phyloP scores from a whole-genome alignment of 2,113 vertebrate species.

The Guaruba guarouba region DNA sequence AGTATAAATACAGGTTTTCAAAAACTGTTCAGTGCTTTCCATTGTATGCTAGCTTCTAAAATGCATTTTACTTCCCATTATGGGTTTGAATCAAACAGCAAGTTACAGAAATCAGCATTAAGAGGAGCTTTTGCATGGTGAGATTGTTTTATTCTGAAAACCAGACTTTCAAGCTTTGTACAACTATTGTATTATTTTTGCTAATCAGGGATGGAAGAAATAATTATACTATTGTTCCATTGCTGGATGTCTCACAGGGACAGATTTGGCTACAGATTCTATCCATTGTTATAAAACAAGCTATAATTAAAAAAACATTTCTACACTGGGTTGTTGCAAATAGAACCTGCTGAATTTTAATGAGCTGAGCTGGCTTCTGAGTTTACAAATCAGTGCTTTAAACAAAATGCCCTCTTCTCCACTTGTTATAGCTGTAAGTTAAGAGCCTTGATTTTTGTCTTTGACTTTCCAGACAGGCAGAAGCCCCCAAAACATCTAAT shows the following conservation, averaged over 20 bases:
- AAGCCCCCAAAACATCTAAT: neutral
- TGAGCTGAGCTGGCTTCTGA: neutral
- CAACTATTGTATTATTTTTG: slow-evolving; percentile 23
- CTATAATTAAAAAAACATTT: slow-evolving; percentile 42
- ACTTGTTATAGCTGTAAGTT: neutral
- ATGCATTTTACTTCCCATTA: neutral
- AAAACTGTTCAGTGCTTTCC: neutral
- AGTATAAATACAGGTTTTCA: neutral
- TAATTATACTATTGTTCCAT: slow-evolving; percentile 23
- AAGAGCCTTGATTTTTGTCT: neutral
- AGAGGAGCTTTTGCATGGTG: neutral
- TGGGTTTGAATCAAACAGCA: neutral
- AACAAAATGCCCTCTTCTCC: neutral
- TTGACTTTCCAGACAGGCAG: neutral
- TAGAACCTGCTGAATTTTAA: slow-evolving; percentile 33
- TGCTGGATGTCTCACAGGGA: slow-evolving; percentile 31
- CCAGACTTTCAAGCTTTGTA: neutral
- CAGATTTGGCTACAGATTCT: slow-evolving; percentile 32
- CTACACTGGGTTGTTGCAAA: neutral
- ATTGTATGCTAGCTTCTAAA: neutral
- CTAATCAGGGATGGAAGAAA: slow-evolving; percentile 42
- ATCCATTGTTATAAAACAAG: slow-evolving; percentile 32
- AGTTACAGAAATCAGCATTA: slow-evolving; percentile 25
- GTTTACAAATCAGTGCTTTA: slow-evolving; percentile 4
- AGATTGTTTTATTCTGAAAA: neutral